Conservation (phyloP, 1,140 invertebrate genomes). For the Eriocheir sinensis region DNA sequence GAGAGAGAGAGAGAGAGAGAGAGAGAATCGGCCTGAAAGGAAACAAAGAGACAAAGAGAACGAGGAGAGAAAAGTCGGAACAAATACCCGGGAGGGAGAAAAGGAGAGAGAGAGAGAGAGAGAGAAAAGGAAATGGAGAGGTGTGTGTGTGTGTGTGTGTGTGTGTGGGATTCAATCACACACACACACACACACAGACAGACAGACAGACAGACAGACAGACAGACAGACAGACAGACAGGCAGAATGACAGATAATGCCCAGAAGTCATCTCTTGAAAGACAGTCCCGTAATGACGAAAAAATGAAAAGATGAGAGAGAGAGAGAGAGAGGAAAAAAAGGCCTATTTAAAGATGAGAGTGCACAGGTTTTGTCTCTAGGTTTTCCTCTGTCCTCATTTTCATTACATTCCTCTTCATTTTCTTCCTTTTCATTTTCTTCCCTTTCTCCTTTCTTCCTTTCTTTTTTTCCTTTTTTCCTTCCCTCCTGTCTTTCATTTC, state of each 20-base stretch:
- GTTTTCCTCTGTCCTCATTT: too few species aligned
- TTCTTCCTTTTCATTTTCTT: too few species aligned
- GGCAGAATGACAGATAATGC: too few species aligned
- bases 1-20: not conserved
- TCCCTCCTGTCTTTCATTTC: not conserved
- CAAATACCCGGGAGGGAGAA: constrained; percentile 4
- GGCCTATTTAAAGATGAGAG: too few species aligned
- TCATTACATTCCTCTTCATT: not conserved
- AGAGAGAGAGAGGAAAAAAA: too few species aligned
- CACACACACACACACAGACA: constrained; percentile 13
- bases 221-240: not conserved
- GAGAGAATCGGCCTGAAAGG: not conserved
- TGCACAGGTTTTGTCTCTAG: too few species aligned
- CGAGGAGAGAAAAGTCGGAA: not conserved
- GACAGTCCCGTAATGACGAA: too few species aligned
- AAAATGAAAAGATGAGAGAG: too few species aligned
- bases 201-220: not conserved
- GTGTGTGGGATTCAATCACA: not conserved
- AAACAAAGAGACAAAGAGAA: constrained; percentile 17
- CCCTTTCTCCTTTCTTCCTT: not conserved
- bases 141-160: too few species aligned
- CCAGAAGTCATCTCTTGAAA: too few species aligned
- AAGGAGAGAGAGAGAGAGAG: not conserved
- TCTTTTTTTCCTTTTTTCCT: not conserved
- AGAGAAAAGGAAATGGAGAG: not conserved